These are phyloP conservation scores for Brachionus plicatilis DNA, from an alignment of 1,140 invertebrate genomes.

Conservation along the genomic window DNA sequence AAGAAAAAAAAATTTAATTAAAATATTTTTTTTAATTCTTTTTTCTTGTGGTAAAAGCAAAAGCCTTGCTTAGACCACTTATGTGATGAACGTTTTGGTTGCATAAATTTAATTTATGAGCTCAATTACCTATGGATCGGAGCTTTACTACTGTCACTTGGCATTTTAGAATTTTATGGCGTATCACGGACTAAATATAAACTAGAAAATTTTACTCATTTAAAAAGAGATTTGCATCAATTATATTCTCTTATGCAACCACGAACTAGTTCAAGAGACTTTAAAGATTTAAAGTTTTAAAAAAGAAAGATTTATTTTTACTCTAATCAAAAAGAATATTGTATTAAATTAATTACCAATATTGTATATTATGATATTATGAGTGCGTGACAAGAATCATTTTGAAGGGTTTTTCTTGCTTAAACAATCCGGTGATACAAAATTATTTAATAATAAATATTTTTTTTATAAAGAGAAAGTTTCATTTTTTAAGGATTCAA, in stretches of 20 bases:
- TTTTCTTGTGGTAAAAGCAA: background rate
- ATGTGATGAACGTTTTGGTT: background rate
- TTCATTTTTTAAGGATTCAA: too few species aligned
- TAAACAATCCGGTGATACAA: background rate
- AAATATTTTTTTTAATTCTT: background rate
- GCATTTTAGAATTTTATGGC: background rate
- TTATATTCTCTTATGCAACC: background rate
- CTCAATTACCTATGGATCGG: background rate
- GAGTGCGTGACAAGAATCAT: background rate
- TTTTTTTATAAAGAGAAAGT: background rate
- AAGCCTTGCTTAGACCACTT: background rate
- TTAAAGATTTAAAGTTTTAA: background rate
- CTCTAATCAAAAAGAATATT: background rate
- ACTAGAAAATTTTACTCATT: background rate
- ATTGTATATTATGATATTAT: background rate
- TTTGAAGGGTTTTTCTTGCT: background rate
- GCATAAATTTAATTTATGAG: background rate
- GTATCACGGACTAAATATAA: background rate
- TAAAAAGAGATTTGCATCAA: conserved; percentile 6
- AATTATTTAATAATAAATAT: background rate
- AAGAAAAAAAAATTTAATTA: background rate
- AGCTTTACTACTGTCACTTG: background rate
- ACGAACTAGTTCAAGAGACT: background rate
- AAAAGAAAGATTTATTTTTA: background rate
- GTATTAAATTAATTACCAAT: background rate